Evolutionary conservation across 1,140 invertebrate genomes (phyloP).

Genomic region (Hesperophylax magnus): DNA sequence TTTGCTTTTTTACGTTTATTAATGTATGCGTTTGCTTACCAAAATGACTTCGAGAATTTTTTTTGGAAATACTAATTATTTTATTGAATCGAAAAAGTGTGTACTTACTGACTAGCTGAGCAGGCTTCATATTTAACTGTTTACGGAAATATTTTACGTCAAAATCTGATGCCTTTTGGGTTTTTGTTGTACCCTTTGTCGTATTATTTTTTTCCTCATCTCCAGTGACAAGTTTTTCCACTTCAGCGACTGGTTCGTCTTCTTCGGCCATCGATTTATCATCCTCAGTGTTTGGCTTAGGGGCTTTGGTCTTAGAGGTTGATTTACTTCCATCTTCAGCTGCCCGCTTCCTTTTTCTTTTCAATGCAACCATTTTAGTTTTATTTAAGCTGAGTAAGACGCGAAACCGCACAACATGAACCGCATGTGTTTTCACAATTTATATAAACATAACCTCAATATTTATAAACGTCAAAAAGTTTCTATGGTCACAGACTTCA

Average conservation of each 20-base stretch:
- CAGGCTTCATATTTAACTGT: slow-evolving; percentile 62
- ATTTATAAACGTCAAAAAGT: neutral
- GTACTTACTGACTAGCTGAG: slow-evolving; percentile 66
- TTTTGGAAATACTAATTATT: no score
- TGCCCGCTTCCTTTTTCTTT: slow-evolving; percentile 53
- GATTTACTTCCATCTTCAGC: slow-evolving; percentile 50
- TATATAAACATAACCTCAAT: slow-evolving; percentile 15
- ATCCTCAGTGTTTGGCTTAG: slow-evolving; percentile 59
- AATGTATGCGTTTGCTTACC: no score
- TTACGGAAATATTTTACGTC: slow-evolving; percentile 70
- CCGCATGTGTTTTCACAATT: neutral
- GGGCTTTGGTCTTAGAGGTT: slow-evolving; percentile 44
- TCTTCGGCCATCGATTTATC: no score
- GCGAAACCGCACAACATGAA: neutral
- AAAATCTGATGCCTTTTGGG: slow-evolving; percentile 60
- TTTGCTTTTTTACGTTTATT: no score
- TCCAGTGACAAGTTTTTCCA: neutral
- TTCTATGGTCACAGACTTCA: slow-evolving; percentile 25
- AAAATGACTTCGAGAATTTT: no score
- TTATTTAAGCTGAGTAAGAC: no score
- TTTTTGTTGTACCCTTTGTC: slow-evolving; percentile 15
- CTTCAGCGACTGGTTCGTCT: no score
- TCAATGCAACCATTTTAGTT: slow-evolving; percentile 29
- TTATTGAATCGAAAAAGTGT: slow-evolving; percentile 26
- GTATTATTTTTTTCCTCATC: neutral